Conservation (phyloP, 2,113 vertebrate species). For the Cynopterus brachyotis region DNA sequence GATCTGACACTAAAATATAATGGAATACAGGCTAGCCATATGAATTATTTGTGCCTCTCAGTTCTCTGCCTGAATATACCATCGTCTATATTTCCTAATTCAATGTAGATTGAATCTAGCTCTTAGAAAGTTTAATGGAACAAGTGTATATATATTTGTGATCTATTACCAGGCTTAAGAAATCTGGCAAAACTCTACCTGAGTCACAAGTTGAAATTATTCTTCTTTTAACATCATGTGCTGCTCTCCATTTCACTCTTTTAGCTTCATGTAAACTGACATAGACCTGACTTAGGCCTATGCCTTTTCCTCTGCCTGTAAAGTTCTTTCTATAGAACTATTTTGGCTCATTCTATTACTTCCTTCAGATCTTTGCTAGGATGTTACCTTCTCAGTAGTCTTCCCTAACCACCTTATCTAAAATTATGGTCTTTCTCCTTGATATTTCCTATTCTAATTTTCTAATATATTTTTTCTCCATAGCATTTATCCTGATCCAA, state of each 20-base stretch:
- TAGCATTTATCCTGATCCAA: not conserved
- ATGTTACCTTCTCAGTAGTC: not conserved
- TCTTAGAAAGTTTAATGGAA: constrained; percentile 4
- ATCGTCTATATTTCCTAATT: not conserved
- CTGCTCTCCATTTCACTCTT: not conserved
- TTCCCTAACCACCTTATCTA: not conserved
- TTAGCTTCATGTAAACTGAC: not conserved
- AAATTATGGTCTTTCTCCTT: not conserved
- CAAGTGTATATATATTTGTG: not conserved
- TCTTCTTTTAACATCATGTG: not conserved
- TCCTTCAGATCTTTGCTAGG: not conserved
- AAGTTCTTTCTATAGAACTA: not conserved
- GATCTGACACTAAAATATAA: not conserved
- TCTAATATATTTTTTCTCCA: not conserved
- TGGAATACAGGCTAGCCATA: not conserved
- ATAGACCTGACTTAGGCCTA: not conserved
- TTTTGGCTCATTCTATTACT: not conserved
- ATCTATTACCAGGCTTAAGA: not conserved
- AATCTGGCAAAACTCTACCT: not conserved
- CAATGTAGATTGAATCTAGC: not conserved
- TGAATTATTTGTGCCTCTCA: not conserved
- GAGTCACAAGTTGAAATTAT: not conserved
- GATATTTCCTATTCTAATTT: not conserved
- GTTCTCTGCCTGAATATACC: not conserved
- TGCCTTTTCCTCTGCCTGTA: not conserved